A percentile compares a stretch with the other conserved stretches of the same genome.
phyloP scores from a whole-genome alignment of 2,888 invertebrate genomes.

The Hemithea aestivaria region DNA sequence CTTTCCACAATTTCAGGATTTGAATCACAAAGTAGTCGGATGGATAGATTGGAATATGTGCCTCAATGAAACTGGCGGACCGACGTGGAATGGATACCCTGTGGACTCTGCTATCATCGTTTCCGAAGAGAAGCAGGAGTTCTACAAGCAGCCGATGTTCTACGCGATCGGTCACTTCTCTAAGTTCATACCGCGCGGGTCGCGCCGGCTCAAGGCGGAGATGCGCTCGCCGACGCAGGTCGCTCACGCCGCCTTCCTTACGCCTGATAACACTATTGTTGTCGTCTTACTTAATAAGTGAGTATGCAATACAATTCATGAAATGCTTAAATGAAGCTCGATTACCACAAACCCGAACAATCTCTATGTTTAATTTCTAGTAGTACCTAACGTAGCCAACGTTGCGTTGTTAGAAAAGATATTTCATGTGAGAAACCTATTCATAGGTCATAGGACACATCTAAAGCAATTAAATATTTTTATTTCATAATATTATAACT shows the following conservation, averaged over 20 bases:
- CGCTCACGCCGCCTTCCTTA: constrained; percentile 39
- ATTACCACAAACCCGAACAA: too few relatives aligned
- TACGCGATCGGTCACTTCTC: constrained; percentile 89
- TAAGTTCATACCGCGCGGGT: constrained; percentile 82
- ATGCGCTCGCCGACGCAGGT: constrained; percentile 19
- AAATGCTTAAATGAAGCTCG: too few relatives aligned
- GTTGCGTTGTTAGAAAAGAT: too few relatives aligned
- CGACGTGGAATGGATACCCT: too few relatives aligned
- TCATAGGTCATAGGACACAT: too few relatives aligned
- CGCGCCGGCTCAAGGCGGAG: constrained; percentile 47
- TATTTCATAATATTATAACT: too few relatives aligned
- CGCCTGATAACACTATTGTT: constrained; percentile 42
- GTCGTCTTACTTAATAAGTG: constrained; percentile 45
- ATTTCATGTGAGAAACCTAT: too few relatives aligned
- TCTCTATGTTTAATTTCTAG: too few relatives aligned
- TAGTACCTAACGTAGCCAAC: too few relatives aligned
- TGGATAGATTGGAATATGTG: constrained; percentile 95
- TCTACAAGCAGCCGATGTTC: constrained; percentile 93
- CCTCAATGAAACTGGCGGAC: constrained; percentile 85
- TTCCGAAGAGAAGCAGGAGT: constrained; percentile 76
- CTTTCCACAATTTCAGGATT: constrained; percentile 7
- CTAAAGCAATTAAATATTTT: too few relatives aligned
- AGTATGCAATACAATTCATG: too few relatives aligned
- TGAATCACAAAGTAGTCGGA: constrained; percentile 83
- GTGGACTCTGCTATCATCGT: constrained; percentile 86